phyloP scores from a whole-genome alignment of 2,888 invertebrate genomes.

The Aleiodes alternator region DNA sequence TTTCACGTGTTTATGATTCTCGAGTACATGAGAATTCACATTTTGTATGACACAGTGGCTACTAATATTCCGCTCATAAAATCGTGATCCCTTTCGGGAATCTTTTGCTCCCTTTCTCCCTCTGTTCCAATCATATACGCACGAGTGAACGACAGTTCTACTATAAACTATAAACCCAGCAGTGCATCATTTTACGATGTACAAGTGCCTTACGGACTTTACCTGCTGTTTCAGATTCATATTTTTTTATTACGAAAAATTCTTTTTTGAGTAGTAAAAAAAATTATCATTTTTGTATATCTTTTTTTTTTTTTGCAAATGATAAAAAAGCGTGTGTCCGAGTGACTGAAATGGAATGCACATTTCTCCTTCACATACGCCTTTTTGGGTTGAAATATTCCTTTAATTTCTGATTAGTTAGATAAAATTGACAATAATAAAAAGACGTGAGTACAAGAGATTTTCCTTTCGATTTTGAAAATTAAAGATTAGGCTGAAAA shows the following conservation, averaged over 20 bases:
- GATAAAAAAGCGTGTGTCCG: too few species aligned
- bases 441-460: too few species aligned
- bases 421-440: too few species aligned
- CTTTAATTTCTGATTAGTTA: too few species aligned
- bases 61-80: conserved; percentile 68
- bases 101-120: neutral
- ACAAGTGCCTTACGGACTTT: conserved; percentile 56
- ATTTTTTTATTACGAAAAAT: conserved; percentile 21
- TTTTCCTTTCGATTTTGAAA: too few species aligned
- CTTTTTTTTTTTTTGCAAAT: too few species aligned
- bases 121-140: conserved; percentile 66
- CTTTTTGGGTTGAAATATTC: too few species aligned
- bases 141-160: conserved; percentile 58
- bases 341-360: too few species aligned
- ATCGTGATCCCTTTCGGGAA: conserved; percentile 64
- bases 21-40: neutral
- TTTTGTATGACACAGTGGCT: conserved; percentile 41
- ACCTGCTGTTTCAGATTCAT: conserved; percentile 43
- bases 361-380: too few species aligned
- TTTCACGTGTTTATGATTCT: neutral
- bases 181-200: conserved; percentile 64
- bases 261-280: neutral
- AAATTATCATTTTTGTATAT: too few species aligned
- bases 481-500: too few species aligned
- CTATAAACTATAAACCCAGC: conserved; percentile 69